Base-by-base conservation (phyloP, 2,797 vertebrate species). In the Chelon auratus region DNA sequence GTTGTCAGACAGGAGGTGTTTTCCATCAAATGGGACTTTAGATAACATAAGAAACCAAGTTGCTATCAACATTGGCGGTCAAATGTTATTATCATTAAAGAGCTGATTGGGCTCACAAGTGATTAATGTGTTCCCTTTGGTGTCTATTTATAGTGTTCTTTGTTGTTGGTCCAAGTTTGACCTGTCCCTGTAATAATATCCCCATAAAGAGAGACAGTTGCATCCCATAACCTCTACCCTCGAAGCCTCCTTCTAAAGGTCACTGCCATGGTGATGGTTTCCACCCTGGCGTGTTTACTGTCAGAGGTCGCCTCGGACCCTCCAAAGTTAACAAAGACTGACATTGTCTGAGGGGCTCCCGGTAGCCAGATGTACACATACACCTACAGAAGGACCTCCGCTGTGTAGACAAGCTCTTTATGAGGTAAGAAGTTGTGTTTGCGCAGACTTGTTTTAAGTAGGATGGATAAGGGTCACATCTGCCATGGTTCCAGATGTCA, bases 281-380 rank as follows among this genome's bases (percentile, higher is more conserved):
- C 84, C 78, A 86, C 86, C 89, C 89, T 20, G 74, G 82, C 85
- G 90, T 87, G 83, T 93, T 91, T 90, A 84, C 90, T 90, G 91
- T 88, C 88, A 88, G 85, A 90, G 90, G 89, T 93, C 86, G 88
- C 57, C 55, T 65, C 43, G 6, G 20, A 65, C 70, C 57, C 52
- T 81, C 66, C 61, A 55, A 56, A 81, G 72, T 81, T 82, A 92
- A 93, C 89, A 92, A 91, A 88, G 87, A 66, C 81, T 36, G 81
- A 86, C 84, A 77, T 83, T 90, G 87, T 92, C 50, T 30, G 65
- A 51, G 52, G n/a, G 56, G 69, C 30, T 15, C 62, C 82, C 47
- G 15, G 75, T 77, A 87, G 67, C 75, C 82, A 78, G 77, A 83
- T 84, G 90, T 33, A 33, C 30, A 86, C 75, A 76, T 77, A 78